A percentile compares a stretch with the other conserved stretches of the same genome.
phyloP scores from a whole-genome alignment of 37 sponge, comb jelly and placozoan species.

The Petrosia ficiformis region DNA sequence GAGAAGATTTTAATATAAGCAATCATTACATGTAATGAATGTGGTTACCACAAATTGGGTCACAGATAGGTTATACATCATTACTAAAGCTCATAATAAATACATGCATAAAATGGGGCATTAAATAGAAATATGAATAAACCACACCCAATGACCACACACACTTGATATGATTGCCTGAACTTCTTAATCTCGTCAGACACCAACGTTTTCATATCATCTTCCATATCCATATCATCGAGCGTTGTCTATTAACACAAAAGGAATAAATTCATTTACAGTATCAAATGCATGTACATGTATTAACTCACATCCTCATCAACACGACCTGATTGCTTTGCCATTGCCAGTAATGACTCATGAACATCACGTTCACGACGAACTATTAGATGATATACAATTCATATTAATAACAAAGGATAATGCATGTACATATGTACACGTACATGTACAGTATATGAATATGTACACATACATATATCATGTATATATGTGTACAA shows the following conservation, averaged over 20 bases:
- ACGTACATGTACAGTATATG: neutral
- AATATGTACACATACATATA: neutral
- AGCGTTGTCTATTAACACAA: slow-evolving; percentile 37
- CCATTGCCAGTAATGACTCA: slow-evolving; percentile 75
- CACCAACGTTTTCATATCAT: slow-evolving; percentile 76
- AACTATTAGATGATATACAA: slow-evolving; percentile 21
- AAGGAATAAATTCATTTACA: neutral
- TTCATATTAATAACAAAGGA: too few species aligned
- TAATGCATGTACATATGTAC: neutral
- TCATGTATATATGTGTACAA: too few species aligned
- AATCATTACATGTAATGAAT: too few species aligned
- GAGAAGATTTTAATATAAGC: too few species aligned
- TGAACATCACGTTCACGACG: slow-evolving; percentile 65
- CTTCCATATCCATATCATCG: slow-evolving; percentile 84
- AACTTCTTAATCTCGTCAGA: slow-evolving; percentile 87
- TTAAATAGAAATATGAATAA: neutral
- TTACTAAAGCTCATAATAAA: too few species aligned
- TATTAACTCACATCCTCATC: slow-evolving; percentile 65
- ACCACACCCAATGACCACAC: neutral
- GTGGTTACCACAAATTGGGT: too few species aligned
- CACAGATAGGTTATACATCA: too few species aligned
- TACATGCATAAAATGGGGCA: too few species aligned
- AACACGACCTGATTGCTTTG: slow-evolving; percentile 72
- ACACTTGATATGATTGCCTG: slow-evolving; percentile 67
- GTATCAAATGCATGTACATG: neutral